Evolutionary conservation across 2,113 vertebrate species (phyloP), one percentile per base, ranked within the genome.

Genomic region (Grus americana): DNA sequence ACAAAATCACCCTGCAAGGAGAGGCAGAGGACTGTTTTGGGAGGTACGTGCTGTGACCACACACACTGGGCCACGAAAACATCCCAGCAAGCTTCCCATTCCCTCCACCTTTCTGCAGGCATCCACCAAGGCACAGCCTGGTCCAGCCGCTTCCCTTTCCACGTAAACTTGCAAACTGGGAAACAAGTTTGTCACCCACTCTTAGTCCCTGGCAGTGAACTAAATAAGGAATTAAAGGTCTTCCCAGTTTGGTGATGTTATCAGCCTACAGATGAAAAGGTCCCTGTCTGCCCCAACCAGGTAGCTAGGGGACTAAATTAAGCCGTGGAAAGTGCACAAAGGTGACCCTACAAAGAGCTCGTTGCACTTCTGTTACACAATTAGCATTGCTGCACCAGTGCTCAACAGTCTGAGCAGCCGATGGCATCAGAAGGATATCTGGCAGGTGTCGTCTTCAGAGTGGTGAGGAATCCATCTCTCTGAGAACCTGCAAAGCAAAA

Each of bases 391-490:
- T 65, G 68, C 79, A 23, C 57, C 67, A 27, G 62, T 0, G 32
- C 90, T 36, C 21, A 14, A 23, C 72, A 26, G 55, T 4, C 54
- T 0, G 5, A 52, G 89, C 72, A 58, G 88, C 47, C 6, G 34
- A 32, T 18, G 71, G 57, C 87, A 82, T 22, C 89, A 89, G 97
- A 99, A 99, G 99, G 99, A 99, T 99, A 99, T 99, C 99, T 99
- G 3, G 99, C 99, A 79, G 99, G 99, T 47, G 98, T 99, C 61
- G 99, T 98, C 92, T 99, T 99, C 96, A 99, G 98, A 86, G 98
- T 98, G 83, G 93, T 95, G 95, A 98, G 98, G 92, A 95, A 99
- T 89, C 96, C 98, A 95, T 96, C 98, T 96, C 96, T 94, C 98
- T 99, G 99, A 97, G 99, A 98, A 86, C 98, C 99, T 99, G 97